Conservation (phyloP, 2,888 invertebrate species). For the Gerris lacustris region DNA sequence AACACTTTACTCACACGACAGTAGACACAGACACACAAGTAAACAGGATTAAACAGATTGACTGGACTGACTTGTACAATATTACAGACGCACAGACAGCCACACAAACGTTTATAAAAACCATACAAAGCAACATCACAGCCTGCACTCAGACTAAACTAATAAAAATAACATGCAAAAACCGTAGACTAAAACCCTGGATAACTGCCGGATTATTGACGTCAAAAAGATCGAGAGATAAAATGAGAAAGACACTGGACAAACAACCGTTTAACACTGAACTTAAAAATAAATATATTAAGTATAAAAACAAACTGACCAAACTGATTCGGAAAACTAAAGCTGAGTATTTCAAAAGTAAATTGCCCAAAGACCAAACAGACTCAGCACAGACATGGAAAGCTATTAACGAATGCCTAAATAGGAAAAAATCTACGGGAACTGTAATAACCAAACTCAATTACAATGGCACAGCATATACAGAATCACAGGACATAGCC, state of each 20-base stretch:
- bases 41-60: too few relatives aligned
- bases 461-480: background rate
- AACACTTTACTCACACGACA: too few relatives aligned
- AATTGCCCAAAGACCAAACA: background rate
- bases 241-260: conserved; percentile 7
- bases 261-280: conserved; percentile 12
- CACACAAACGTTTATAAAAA: too few relatives aligned
- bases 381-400: conserved; percentile 11
- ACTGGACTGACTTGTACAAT: too few relatives aligned
- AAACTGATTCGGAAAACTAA: conserved; percentile 8
- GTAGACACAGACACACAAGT: too few relatives aligned
- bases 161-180: too few relatives aligned
- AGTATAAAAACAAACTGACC: background rate
- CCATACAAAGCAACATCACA: too few relatives aligned
- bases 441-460: background rate
- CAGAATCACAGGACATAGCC: conserved; percentile 2
- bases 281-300: conserved; percentile 1
- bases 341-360: conserved; percentile 4
- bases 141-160: too few relatives aligned
- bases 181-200: too few relatives aligned
- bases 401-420: conserved; percentile 4
- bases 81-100: too few relatives aligned
- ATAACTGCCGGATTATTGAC: conserved; percentile 16
- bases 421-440: background rate
- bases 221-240: conserved; percentile 16